phyloP scores from a whole-genome alignment of 2,888 invertebrate species.

The Drosophila infuscata region DNA sequence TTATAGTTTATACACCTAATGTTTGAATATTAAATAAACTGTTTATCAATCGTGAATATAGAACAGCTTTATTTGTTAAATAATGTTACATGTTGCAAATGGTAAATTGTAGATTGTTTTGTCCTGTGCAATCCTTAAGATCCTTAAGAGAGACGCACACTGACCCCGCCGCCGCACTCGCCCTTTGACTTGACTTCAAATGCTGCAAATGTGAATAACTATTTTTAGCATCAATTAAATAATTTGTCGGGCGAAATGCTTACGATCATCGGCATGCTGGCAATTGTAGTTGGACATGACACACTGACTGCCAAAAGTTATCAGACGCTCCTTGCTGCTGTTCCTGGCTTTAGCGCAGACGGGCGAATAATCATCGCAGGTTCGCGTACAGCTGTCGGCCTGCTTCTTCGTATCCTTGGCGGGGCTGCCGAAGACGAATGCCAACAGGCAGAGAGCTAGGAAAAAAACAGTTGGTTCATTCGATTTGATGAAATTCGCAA shows the following conservation, averaged over 20 bases:
- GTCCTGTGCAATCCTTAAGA: neutral
- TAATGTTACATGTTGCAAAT: neutral
- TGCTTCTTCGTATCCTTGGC: conserved; percentile 77
- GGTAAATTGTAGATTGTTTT: neutral
- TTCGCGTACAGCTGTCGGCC: conserved; percentile 62
- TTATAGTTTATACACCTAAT: conserved; percentile 26
- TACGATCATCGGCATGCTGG: conserved; percentile 83
- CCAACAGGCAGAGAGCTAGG: conserved; percentile 73
- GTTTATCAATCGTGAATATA: conserved; percentile 41
- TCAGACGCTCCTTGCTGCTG: conserved; percentile 78
- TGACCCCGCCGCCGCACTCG: conserved; percentile 83
- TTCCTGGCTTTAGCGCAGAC: conserved; percentile 81
- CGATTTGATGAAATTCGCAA: neutral
- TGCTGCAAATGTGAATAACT: conserved; percentile 50
- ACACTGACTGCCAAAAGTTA: conserved; percentile 83
- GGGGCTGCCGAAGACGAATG: conserved; percentile 71
- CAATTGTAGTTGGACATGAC: conserved; percentile 84
- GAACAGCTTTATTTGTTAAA: conserved; percentile 22
- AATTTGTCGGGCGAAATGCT: conserved; percentile 31
- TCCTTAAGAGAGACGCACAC: conserved; percentile 82
- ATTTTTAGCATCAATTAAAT: neutral
- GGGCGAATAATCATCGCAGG: conserved; percentile 80
- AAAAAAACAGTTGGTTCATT: neutral
- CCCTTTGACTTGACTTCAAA: conserved; percentile 79
- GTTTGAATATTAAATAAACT: conserved; percentile 52